Evolutionary conservation across 2,888 invertebrate genomes (phyloP).

Genomic region (Mesopsocus fuscifrons): DNA sequence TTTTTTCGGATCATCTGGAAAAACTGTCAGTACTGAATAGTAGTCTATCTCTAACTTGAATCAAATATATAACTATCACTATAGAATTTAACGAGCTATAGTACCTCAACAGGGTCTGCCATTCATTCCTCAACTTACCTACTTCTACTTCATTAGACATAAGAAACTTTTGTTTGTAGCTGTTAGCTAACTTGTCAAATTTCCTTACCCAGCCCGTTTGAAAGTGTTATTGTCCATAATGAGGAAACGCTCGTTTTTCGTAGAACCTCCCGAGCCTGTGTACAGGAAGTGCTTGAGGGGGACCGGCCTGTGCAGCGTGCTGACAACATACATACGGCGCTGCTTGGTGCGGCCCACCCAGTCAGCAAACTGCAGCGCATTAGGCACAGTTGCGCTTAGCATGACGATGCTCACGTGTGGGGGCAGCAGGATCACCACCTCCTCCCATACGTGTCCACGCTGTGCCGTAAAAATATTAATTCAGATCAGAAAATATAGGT

Average conservation of each 20-base stretch:
- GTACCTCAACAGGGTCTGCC: no score
- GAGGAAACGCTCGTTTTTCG: slow-evolving; percentile 53
- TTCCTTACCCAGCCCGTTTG: slow-evolving; percentile 13
- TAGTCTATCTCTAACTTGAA: no score
- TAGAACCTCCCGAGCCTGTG: slow-evolving; percentile 52
- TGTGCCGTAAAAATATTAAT: slow-evolving; percentile 25
- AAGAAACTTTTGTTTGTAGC: no score
- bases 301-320: slow-evolving; percentile 82
- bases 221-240: slow-evolving; percentile 30
- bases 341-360: slow-evolving; percentile 80
- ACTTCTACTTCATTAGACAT: no score
- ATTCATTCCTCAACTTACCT: no score
- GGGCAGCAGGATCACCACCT: slow-evolving; percentile 88
- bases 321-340: slow-evolving; percentile 76
- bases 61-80: no score
- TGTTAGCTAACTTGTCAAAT: background rate
- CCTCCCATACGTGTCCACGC: slow-evolving; percentile 99
- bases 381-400: slow-evolving; percentile 96
- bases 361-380: slow-evolving; percentile 87
- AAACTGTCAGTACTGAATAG: no score
- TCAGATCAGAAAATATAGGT: slow-evolving; percentile 4
- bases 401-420: slow-evolving; percentile 90
- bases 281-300: slow-evolving; percentile 90
- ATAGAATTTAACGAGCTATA: no score
- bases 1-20: no score